A percentile compares a stretch with the other conserved stretches of the same genome.
phyloP scores from a whole-genome alignment of 2,888 invertebrate genomes.

The Drosophila ezoana region DNA sequence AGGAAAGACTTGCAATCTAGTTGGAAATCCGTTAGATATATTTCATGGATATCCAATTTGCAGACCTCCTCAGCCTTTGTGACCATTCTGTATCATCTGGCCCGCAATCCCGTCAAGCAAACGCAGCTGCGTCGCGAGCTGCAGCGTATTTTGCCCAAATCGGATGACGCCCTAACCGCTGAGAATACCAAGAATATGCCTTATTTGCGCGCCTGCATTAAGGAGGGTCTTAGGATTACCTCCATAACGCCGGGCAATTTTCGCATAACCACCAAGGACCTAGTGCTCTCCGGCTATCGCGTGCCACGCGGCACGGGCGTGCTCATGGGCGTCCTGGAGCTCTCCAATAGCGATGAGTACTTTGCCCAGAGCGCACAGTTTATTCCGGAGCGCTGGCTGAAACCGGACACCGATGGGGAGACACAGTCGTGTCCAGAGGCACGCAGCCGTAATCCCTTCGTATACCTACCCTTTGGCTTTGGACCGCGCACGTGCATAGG shows the following conservation, averaged over 20 bases:
- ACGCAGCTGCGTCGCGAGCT: constrained; percentile 88
- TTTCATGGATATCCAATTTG: constrained; percentile 53
- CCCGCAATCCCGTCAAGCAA: constrained; percentile 88
- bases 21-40: background rate
- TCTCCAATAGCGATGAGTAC: constrained; percentile 87
- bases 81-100: constrained; percentile 84
- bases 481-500: constrained; percentile 90
- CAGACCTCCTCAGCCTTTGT: constrained; percentile 80
- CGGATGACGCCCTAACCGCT: constrained; percentile 83
- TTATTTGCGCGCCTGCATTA: constrained; percentile 90
- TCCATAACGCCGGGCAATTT: constrained; percentile 88
- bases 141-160: constrained; percentile 82
- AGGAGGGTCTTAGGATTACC: constrained; percentile 89
- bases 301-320: constrained; percentile 89
- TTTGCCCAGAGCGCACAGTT: constrained; percentile 88
- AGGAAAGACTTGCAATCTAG: constrained; percentile 15
- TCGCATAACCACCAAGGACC: constrained; percentile 86
- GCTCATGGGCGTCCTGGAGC: constrained; percentile 90
- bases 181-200: constrained; percentile 86
- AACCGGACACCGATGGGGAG: constrained; percentile 51
- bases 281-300: constrained; percentile 88
- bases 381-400: constrained; percentile 91
- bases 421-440: constrained; percentile 62
- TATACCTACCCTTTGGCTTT: constrained; percentile 88
- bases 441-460: constrained; percentile 75